Conservation (phyloP, 2,888 invertebrate species). For the Holacanthella duospinosa region DNA sequence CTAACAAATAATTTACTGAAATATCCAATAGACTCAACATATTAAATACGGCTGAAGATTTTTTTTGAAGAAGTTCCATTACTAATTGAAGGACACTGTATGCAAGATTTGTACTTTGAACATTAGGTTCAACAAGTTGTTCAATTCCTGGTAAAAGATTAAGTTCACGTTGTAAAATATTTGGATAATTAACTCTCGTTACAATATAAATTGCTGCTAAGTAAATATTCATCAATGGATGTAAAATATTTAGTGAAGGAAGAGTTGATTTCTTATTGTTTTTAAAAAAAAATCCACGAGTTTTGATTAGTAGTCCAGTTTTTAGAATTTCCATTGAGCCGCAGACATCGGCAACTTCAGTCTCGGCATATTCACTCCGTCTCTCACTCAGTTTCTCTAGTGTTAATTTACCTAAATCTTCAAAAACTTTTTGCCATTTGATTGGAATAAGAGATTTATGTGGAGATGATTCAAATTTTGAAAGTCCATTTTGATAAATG, state of each 20-base stretch:
- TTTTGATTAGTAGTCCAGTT: conserved; percentile 45
- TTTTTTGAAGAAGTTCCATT: conserved; percentile 47
- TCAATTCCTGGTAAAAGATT: conserved; percentile 45
- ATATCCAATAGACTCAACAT: conserved; percentile 46
- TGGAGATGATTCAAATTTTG: conserved; percentile 36
- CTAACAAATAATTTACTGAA: conserved; percentile 47
- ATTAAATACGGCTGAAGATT: conserved; percentile 45
- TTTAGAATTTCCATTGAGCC: conserved; percentile 37
- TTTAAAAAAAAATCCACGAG: conserved; percentile 37
- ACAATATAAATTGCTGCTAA: conserved; percentile 50
- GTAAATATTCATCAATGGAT: conserved; percentile 47
- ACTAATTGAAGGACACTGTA: conserved; percentile 46
- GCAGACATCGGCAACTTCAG: conserved; percentile 30
- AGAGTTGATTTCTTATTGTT: conserved; percentile 8
- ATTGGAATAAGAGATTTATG: conserved; percentile 38
- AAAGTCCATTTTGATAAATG: conserved; percentile 42
- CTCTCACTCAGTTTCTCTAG: conserved; percentile 46
- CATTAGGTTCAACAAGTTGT: conserved; percentile 27
- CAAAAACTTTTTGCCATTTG: conserved; percentile 45
- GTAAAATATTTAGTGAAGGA: conserved; percentile 43
- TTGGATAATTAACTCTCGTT: conserved; percentile 47
- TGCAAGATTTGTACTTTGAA: conserved; percentile 24
- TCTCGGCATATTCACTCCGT: conserved; percentile 24
- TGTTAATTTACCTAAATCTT: conserved; percentile 48
- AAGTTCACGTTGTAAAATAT: conserved; percentile 47